Evolutionary conservation across 2,113 vertebrate genomes (phyloP), one percentile per base, ranked within the genome.

Genomic region (Casuarius casuarius): DNA sequence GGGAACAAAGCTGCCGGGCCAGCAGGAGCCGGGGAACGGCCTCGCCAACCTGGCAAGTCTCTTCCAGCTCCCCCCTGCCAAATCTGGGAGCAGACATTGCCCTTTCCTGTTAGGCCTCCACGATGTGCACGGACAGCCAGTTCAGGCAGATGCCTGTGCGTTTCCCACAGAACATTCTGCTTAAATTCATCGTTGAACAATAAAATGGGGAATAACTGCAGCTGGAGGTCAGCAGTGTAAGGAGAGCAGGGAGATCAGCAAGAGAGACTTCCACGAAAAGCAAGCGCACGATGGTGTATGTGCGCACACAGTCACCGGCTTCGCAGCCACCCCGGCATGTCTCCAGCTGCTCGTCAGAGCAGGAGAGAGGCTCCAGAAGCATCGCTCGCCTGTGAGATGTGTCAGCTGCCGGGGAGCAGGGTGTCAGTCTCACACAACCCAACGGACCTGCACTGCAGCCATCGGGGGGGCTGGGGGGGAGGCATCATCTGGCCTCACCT

Each of bases 261-360:
- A 7, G 51, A 85, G 70, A 16, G 38, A 71, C 52, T 8, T 4
- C 66, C 25, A 5, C 14, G 35, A 21, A 42, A 23, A 52, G 56
- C 63, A 33, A 38, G 49, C 46, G 90, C 46, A 29, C 49, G 40
- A 13, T 12, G 29, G 4, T 33, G 58, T 56, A 7, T 17, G 7
- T 2, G 65, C 59, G 51, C 4, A 23, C 10, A 31, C 14, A 44
- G 40, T 5, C 4, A 22, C 1, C 0, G 0, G 70, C 65, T 48
- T 9, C 48, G 70, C 52, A 80, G 73, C 38, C 44, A 15, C 1
- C 40, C 44, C 75, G 40, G 25, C 29, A 51, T 35, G 31, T 8
- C 56, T 70, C 48, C 89, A 95, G 77, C 63, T 87, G 81, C 81
- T 75, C 46, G 19, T 48, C 46, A 48, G 46, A 48, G 46, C 46